Evolutionary conservation across 1,140 invertebrate genomes (phyloP).

Genomic region (Drosophila sucinea): DNA sequence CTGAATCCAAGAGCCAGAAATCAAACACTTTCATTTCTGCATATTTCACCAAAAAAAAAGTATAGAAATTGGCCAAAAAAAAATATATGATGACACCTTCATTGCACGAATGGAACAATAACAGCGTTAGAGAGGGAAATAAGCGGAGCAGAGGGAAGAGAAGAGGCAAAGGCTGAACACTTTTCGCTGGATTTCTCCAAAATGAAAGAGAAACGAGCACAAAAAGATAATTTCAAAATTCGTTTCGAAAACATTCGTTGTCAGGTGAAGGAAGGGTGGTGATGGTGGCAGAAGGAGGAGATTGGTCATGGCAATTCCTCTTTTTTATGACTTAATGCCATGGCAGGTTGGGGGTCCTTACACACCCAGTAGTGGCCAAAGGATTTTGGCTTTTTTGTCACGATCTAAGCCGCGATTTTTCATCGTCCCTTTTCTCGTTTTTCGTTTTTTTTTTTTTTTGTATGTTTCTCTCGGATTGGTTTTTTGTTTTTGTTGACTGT

Average conservation of each 20-base stretch:
- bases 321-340: conserved; percentile 52
- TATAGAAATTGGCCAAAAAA: conserved; percentile 53
- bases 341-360: conserved; percentile 1
- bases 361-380: conserved; percentile 1
- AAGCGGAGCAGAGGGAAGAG: not conserved
- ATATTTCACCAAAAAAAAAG: conserved; percentile 51
- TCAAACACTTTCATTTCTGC: conserved; percentile 38
- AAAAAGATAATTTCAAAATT: conserved; percentile 71
- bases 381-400: conserved; percentile 71
- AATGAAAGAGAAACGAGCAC: conserved; percentile 43
- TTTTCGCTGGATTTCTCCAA: conserved; percentile 54
- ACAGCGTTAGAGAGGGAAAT: conserved; percentile 22
- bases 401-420: conserved; percentile 65
- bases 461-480: conserved; percentile 14
- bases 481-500: conserved; percentile 41
- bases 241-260: conserved; percentile 56
- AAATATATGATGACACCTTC: conserved; percentile 80
- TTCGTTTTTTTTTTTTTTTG: too few species aligned
- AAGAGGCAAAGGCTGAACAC: conserved; percentile 38
- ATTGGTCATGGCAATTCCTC: conserved; percentile 35
- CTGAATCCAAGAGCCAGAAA: conserved; percentile 8
- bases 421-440: conserved; percentile 5
- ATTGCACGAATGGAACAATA: conserved; percentile 65
- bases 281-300: not conserved
- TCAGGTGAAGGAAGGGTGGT: conserved; percentile 23